Base-by-base conservation (phyloP, 1,140 invertebrate genomes). In the Hyposmocoma kahamanoa region DNA sequence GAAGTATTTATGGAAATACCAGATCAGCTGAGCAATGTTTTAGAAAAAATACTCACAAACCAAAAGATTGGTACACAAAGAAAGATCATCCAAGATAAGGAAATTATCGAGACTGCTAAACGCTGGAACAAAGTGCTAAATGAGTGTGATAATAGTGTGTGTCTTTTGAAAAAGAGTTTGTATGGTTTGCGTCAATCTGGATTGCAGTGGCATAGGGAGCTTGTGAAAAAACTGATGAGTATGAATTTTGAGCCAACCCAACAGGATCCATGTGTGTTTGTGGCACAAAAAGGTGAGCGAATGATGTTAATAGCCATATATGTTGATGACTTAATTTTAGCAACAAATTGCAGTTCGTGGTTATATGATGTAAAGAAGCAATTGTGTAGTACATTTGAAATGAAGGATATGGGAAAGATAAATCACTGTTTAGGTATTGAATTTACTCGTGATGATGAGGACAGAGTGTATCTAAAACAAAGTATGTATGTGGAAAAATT, bases 1-100 rank as follows among this genome's bases (percentile, higher is more conserved):
- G 69, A 84, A 9, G 72, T 87, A 2, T 86, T 77, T 39, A 86
- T 87, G 78, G 3, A n/a, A 51, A 56, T 59, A 30, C 65, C 62
- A 19, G 51, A 59, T 32, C 2, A 50, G 6, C 6, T 59, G 45
- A 8, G 17, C 9, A 28, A 62, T 34, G 10, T 55, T 13, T 26
- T 58, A 47, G 22, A 54, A 20, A 56, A 20, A 53, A 28, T 51
- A 45, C 22, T 53, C 9, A 18, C 41, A 42, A 54, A 55, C 11
- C 17, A 57, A 39, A 51, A 54, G 13, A 52, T 57, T 26, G 51
- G 55, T 9, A 38, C 38, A 44, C 21, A 22, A 19, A 13, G 42
- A 21, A 22, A 41, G 24, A 34, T 34, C n/a, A 26, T 55, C 18
- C 6, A 3, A 49, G 52, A 54, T 44, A 32, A 45, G 41, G 45